Conservation (phyloP, 2,888 invertebrate species). For the Orthosia gothica region DNA sequence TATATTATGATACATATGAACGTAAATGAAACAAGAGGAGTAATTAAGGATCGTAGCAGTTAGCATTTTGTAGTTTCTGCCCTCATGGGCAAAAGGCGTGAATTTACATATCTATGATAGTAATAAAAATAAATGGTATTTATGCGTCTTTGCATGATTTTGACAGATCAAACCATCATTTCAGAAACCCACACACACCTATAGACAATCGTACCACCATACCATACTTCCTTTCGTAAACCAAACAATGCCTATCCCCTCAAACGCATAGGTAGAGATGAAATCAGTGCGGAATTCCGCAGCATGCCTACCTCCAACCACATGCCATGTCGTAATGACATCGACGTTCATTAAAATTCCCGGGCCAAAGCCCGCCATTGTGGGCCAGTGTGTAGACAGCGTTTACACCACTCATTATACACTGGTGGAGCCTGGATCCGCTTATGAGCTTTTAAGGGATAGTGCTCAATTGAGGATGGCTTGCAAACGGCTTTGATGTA, state of each 20-base stretch:
- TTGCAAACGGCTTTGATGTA: not conserved
- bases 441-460: conserved; percentile 53
- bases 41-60: no score
- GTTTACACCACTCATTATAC: conserved; percentile 47
- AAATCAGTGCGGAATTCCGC: conserved; percentile 45
- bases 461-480: conserved; percentile 35
- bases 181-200: not conserved
- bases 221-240: conserved; percentile 13
- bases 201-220: not conserved
- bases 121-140: no score
- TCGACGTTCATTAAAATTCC: conserved; percentile 65
- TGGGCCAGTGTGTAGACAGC: conserved; percentile 54
- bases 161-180: no score
- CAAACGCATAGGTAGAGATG: conserved; percentile 8
- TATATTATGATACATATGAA: no score
- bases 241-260: conserved; percentile 17
- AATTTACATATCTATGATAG: no score
- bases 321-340: conserved; percentile 51
- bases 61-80: no score
- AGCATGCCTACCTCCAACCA: conserved; percentile 37
- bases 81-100: no score
- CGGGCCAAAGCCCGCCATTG: conserved; percentile 59
- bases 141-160: no score
- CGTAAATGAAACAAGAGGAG: no score
- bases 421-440: conserved; percentile 34